Evolutionary conservation across 2,888 invertebrate genomes (phyloP), one percentile per base, ranked within the genome.

Genomic region (Apodemia zela): DNA sequence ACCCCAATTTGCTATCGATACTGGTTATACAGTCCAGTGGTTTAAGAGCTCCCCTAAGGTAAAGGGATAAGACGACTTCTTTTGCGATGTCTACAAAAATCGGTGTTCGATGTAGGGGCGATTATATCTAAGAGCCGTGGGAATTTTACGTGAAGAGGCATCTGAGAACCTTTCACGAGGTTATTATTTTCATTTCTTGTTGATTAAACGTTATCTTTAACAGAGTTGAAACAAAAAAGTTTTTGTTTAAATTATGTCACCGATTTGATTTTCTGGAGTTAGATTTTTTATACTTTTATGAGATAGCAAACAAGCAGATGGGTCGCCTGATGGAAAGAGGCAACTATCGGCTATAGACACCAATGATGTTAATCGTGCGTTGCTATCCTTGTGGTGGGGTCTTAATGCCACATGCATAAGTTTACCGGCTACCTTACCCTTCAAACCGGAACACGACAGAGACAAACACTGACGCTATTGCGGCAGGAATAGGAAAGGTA

Each of bases 1-100:
- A 78, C 87, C 88, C 87, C 84, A 87, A 88, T 87, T 89, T 87
- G 85, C 79, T 84, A 88, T 89, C 87, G 88, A 89, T 89, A 89
- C 84, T 77, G 81, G 79, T 78, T 81, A 83, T 82, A 77, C 77
- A 80, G 85, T 81, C 84, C 85, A 78, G 75, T 73, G 77, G 75
- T 73, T 73, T 70, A 74, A 77, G 76, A 73, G 78, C 68, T 72
- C 72, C 80, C 78, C 80, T 64, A 70, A 76, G 75, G 77, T 77
- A 77, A 81, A 80, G 81, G 87, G 87, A 87, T 88, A 85, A 87
- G 86, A 85, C 84, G 84, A 84, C 82, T 82, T 79, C 83, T 85
- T 82, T 81, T 79, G 81, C 82, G 85, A 85, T 84, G 86, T 82
- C 84, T 82, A 81, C 85, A 79, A 82, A 85, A 86, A 89, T 85